phyloP scores from a whole-genome alignment of 2,113 vertebrate genomes.

The human (Homo sapiens) region GRCh38 chr7:154000501-154001000 shows the following conservation, averaged over 20 bases:
- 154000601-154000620: neutral
- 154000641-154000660: neutral
- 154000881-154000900: rapidly evolving
- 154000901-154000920: rapidly evolving
- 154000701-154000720: neutral
- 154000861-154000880: neutral
- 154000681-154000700: neutral
- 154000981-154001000: neutral
- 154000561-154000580: rapidly evolving
- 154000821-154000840: neutral
- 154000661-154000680: neutral
- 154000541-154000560: rapidly evolving
- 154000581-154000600: neutral
- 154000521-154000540: rapidly evolving
- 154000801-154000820: neutral
- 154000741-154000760: rapidly evolving
- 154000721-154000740: rapidly evolving
- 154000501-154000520: rapidly evolving
- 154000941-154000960: rapidly evolving
- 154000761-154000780: neutral
- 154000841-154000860: neutral
- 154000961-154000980: neutral
- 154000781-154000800: rapidly evolving
- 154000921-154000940: neutral
- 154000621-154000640: neutral